A percentile compares a stretch with the other conserved stretches of the same genome.
These are phyloP conservation scores for Acleris literana DNA, from an alignment of 2,888 invertebrate species.

Conservation along the genomic window DNA sequence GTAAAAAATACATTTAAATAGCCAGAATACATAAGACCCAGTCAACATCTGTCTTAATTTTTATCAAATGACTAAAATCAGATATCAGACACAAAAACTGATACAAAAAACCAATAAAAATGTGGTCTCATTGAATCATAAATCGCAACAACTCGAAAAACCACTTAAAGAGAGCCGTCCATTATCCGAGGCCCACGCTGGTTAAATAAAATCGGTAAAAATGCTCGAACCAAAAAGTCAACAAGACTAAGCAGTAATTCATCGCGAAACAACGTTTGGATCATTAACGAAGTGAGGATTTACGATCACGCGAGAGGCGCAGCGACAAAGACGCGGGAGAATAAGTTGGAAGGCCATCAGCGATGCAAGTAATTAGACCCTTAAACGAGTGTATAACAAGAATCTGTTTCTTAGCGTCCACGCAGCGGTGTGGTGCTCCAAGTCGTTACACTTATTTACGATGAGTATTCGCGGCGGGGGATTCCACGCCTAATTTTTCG, in stretches of 20 bases:
- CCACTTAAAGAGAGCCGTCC: slow-evolving; percentile 72
- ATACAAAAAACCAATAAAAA: slow-evolving; percentile 60
- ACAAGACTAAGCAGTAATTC: slow-evolving; percentile 75
- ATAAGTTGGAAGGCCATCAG: slow-evolving; percentile 57
- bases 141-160: slow-evolving; percentile 73
- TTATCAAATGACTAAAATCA: slow-evolving; percentile 7
- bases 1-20: background rate
- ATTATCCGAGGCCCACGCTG: slow-evolving; percentile 70
- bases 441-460: slow-evolving; percentile 78
- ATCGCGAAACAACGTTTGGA: slow-evolving; percentile 68
- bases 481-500: slow-evolving; percentile 78
- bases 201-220: slow-evolving; percentile 63
- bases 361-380: slow-evolving; percentile 80
- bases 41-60: too few relatives aligned
- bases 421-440: slow-evolving; percentile 56
- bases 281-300: slow-evolving; percentile 78
- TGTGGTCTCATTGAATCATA: slow-evolving; percentile 71
- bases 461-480: slow-evolving; percentile 81
- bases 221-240: slow-evolving; percentile 71
- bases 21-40: too few relatives aligned
- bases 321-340: slow-evolving; percentile 49
- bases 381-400: slow-evolving; percentile 81
- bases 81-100: slow-evolving; percentile 35
- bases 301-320: slow-evolving; percentile 72
- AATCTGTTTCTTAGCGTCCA: slow-evolving; percentile 70